Conservation (phyloP, 2,797 vertebrate genomes). For the Lacerta viridis region DNA sequence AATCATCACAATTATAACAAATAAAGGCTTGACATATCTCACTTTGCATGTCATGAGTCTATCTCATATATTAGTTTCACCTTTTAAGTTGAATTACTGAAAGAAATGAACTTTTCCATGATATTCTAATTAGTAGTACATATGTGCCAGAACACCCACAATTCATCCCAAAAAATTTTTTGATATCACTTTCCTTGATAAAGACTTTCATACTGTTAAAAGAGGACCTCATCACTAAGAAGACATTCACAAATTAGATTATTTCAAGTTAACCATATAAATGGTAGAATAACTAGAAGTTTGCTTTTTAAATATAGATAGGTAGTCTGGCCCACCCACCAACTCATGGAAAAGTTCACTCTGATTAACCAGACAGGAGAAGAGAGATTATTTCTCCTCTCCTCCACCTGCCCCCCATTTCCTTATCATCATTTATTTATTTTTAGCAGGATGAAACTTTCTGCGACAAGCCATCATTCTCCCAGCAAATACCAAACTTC, state of each 20-base stretch:
- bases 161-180: background rate
- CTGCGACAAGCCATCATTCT: background rate
- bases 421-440: background rate
- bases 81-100: too few species aligned
- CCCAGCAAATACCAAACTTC: background rate
- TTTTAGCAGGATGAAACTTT: constrained; percentile 18
- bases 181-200: background rate
- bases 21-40: too few species aligned
- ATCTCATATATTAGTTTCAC: too few species aligned
- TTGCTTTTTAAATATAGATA: background rate
- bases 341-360: constrained; percentile 2
- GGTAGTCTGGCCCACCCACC: background rate
- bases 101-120: too few species aligned
- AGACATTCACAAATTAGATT: too few species aligned
- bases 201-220: background rate
- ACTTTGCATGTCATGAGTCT: too few species aligned
- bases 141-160: too few species aligned
- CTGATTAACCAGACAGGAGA: background rate
- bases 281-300: background rate
- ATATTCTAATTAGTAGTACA: background rate
- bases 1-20: too few species aligned
- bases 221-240: background rate
- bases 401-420: background rate
- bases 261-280: background rate
- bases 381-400: background rate